Base-by-base conservation (phyloP, 2,113 vertebrate genomes). In the Butorides virescens region DNA sequence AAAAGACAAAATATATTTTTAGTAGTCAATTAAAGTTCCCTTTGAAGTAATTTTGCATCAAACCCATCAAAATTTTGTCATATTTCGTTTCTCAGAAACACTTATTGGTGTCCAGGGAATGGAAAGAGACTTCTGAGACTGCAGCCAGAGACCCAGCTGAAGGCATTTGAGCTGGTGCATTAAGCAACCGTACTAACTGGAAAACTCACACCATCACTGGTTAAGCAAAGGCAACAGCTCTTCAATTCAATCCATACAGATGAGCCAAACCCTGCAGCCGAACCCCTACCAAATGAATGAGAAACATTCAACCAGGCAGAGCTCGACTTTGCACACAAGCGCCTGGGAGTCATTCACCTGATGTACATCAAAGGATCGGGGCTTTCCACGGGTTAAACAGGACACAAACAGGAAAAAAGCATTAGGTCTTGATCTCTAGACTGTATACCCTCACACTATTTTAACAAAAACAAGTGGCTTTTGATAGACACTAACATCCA, bases 31-130 rank as follows among this genome's bases (percentile, higher is more conserved):
- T 77, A 5, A 34, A 71, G 32, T 37, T n/a, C 22, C 27, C 21
- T 49, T 86, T 86, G 53, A 81, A 2, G 0, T 68, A 11, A 68
- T 49, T 88, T 71, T 78, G 27, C 56, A 80, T 2, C 8, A 75
- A 78, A 67, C 4, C 0, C 1, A 32, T 2, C 22, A 19, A 46
- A 70, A 86, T 49, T 32, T 12, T 39, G 21, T 13, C 5, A 1
- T 12, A 37, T 71, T 90, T 86, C 15, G 72, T 56, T 62, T 42
- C 65, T 49, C 36, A 32, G 16, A 55, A 76, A 62, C 1, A 0
- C 37, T 77, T 61, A 20, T 2, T 63, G 11, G 21, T 30, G 9
- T 29, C 17, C 25, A 70, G 2, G 15, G 26, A 70, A 73, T 36
- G 13, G 25, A 67, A 86, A 42, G 10, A 50, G n/a, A 75, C 8